Evolutionary conservation across 1,140 invertebrate species (phyloP).

Genomic region (Leptonema lineaticorne): DNA sequence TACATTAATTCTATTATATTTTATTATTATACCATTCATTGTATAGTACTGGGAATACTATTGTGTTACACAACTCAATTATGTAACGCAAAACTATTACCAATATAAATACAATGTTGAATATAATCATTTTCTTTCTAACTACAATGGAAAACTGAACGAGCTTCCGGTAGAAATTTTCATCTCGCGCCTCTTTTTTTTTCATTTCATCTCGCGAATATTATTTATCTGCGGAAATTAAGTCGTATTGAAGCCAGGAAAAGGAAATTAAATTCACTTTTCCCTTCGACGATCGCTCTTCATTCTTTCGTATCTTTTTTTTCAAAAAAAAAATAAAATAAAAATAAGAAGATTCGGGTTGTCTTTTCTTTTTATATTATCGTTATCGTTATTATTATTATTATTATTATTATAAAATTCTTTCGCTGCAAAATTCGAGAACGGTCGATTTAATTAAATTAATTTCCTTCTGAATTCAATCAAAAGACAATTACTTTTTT

Average conservation of each 20-base stretch:
- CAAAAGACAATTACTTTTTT: constrained; percentile 8
- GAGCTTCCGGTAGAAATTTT: too few relatives aligned
- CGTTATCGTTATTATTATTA: too few relatives aligned
- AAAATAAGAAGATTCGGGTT: too few relatives aligned
- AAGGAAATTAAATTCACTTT: constrained; percentile 16
- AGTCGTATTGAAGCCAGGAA: constrained; percentile 10
- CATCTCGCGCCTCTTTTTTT: not conserved
- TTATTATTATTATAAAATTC: constrained; percentile 14
- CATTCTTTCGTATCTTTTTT: not conserved
- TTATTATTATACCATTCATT: too few relatives aligned
- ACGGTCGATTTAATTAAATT: constrained; percentile 3
- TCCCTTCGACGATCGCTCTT: constrained; percentile 2
- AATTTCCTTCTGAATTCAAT: constrained; percentile 6
- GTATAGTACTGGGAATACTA: too few relatives aligned
- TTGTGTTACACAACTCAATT: too few relatives aligned
- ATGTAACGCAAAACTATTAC: too few relatives aligned
- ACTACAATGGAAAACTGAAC: constrained; percentile 2
- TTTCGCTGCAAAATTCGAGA: not conserved
- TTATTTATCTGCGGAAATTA: constrained; percentile 26
- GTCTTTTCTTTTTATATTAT: constrained; percentile 6
- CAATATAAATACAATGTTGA: too few relatives aligned
- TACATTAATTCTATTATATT: too few relatives aligned
- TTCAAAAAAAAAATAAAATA: too few relatives aligned
- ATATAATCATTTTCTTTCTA: not conserved
- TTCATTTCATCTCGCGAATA: not conserved